Conservation (phyloP, 2,797 vertebrate genomes). For the Lacerta bilineata region DNA sequence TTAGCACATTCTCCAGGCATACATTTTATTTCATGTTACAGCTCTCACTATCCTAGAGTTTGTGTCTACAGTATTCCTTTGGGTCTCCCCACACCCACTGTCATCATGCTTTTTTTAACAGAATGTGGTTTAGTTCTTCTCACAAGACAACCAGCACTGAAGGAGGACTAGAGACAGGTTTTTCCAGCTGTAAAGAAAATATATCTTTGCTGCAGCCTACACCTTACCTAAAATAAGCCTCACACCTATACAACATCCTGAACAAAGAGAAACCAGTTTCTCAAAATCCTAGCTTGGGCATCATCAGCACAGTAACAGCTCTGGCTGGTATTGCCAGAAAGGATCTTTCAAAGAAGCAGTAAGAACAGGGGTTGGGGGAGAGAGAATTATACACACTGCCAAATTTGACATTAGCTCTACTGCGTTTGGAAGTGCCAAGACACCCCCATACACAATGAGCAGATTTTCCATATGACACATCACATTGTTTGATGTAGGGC, state of each 20-base stretch:
- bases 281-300: background rate
- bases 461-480: slow-evolving; percentile 22
- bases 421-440: background rate
- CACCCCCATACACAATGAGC: background rate
- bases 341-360: background rate
- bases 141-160: background rate
- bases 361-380: background rate
- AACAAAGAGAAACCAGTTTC: slow-evolving; percentile 19
- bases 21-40: background rate
- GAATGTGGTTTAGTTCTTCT: background rate
- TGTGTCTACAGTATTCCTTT: background rate
- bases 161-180: slow-evolving; percentile 24
- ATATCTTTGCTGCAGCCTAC: background rate
- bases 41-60: background rate
- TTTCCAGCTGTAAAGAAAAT: slow-evolving; percentile 25
- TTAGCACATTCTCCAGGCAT: background rate
- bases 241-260: slow-evolving; percentile 27
- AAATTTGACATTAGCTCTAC: background rate
- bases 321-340: slow-evolving; percentile 1
- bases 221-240: background rate
- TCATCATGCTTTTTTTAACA: slow-evolving; percentile 2
- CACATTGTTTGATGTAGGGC: slow-evolving; percentile 34
- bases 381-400: background rate
- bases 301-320: background rate
- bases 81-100: background rate